Percentiles rank a stretch among this genome's conserved stretches.
Evolutionary conservation across 2,113 vertebrate species (phyloP).

Genomic region (Struthio camelus): DNA sequence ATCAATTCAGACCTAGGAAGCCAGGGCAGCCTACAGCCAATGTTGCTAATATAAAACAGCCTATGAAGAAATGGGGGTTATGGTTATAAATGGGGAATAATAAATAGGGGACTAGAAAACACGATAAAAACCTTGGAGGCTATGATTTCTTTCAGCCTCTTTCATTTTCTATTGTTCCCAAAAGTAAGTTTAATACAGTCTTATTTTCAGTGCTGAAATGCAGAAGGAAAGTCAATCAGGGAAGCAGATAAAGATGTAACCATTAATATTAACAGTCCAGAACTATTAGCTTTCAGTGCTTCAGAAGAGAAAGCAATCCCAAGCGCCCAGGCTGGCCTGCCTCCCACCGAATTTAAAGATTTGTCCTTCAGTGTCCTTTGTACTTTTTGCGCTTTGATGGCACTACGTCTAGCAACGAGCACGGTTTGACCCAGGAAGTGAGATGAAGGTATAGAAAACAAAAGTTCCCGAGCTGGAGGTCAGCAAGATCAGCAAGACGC

Average conservation of each 20-base stretch:
- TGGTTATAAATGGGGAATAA: background rate
- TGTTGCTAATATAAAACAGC: background rate
- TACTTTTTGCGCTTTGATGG: background rate
- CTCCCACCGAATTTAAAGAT: background rate
- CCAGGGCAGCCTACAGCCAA: background rate
- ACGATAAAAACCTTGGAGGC: background rate
- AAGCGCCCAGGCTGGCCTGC: background rate
- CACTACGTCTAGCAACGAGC: background rate
- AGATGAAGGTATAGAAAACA: background rate
- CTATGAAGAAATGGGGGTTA: background rate
- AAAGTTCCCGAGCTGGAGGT: background rate
- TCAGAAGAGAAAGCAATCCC: background rate
- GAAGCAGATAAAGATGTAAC: slow-evolving; percentile 2
- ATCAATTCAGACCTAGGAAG: background rate
- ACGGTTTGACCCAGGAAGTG: background rate
- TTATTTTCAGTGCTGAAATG: background rate
- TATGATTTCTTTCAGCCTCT: background rate
- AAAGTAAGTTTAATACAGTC: background rate
- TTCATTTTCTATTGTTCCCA: background rate
- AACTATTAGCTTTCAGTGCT: background rate
- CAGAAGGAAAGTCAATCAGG: background rate
- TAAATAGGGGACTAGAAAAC: background rate
- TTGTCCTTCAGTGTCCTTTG: background rate
- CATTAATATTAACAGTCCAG: slow-evolving; percentile 13
- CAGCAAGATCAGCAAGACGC: too few species aligned